Conservation (phyloP, 2,888 invertebrate species). For the Eumerus sabulonum region DNA sequence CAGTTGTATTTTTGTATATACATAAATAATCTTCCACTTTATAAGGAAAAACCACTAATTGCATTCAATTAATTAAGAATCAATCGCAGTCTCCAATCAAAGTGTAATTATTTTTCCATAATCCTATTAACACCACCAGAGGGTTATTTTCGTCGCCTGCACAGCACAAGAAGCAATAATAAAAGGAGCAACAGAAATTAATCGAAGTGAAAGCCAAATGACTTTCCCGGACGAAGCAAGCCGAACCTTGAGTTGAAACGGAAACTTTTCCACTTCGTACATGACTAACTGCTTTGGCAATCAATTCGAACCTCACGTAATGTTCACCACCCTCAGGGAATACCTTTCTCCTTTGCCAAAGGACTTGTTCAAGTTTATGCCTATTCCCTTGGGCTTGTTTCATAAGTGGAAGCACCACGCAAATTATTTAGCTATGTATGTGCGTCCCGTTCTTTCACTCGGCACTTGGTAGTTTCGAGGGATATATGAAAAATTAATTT, state of each 20-base stretch:
- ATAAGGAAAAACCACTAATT: no score
- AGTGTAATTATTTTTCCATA: conserved; percentile 56
- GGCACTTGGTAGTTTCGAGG: conserved; percentile 16
- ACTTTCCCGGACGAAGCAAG: conserved; percentile 26
- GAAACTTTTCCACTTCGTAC: conserved; percentile 59
- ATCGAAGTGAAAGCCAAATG: conserved; percentile 58
- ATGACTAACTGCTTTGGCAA: conserved; percentile 56
- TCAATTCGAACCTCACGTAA: conserved; percentile 64
- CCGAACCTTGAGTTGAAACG: conserved; percentile 19
- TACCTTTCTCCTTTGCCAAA: background rate
- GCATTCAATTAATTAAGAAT: conserved; percentile 63
- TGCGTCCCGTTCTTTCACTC: background rate
- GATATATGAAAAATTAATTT: conserved; percentile 64
- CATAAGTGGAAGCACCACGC: conserved; percentile 11
- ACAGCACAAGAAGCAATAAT: conserved; percentile 9
- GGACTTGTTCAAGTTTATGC: conserved; percentile 3
- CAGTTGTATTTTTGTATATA: no score
- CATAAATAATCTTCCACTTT: no score
- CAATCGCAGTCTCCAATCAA: conserved; percentile 43
- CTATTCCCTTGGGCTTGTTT: background rate
- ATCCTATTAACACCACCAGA: conserved; percentile 43
- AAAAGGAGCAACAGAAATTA: conserved; percentile 25
- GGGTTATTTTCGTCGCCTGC: conserved; percentile 1
- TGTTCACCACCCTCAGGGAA: conserved; percentile 16
- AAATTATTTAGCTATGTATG: conserved; percentile 46